A percentile compares a stretch with the other conserved stretches of the same genome.
Conservation (phyloP, 2,797 vertebrate genomes). For the Gallinago solitaria region DNA sequence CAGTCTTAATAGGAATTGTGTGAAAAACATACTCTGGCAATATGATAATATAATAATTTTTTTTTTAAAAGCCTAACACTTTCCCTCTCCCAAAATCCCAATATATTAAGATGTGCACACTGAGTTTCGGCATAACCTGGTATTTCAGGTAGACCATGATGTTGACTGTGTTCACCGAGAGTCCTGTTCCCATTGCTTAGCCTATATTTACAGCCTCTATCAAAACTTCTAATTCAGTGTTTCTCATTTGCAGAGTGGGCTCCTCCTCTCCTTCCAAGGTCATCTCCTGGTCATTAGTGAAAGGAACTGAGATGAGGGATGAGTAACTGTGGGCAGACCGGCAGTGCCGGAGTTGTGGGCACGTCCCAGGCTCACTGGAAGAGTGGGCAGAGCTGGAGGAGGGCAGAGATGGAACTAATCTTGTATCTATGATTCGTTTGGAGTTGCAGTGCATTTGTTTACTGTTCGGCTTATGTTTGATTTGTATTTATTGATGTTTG, state of each 20-base stretch:
- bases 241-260: not conserved
- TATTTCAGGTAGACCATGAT: not conserved
- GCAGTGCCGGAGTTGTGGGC: not conserved
- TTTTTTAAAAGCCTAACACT: not conserved
- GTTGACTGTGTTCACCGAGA: not conserved
- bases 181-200: not conserved
- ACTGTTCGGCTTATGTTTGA: conserved; percentile 7
- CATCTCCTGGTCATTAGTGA: not conserved
- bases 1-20: not conserved
- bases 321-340: not conserved
- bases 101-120: not conserved
- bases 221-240: not conserved
- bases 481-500: conserved; percentile 39
- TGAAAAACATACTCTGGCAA: not conserved
- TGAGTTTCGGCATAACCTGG: not conserved
- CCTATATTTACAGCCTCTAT: not conserved
- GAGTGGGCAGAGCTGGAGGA: not conserved
- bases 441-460: not conserved
- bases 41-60: not conserved
- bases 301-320: not conserved
- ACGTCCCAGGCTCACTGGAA: not conserved
- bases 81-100: not conserved
- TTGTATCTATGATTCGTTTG: not conserved
- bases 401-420: not conserved
- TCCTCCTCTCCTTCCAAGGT: not conserved